Evolutionary conservation across 2,888 invertebrate genomes (phyloP).

Genomic region (Elmis aenea): DNA sequence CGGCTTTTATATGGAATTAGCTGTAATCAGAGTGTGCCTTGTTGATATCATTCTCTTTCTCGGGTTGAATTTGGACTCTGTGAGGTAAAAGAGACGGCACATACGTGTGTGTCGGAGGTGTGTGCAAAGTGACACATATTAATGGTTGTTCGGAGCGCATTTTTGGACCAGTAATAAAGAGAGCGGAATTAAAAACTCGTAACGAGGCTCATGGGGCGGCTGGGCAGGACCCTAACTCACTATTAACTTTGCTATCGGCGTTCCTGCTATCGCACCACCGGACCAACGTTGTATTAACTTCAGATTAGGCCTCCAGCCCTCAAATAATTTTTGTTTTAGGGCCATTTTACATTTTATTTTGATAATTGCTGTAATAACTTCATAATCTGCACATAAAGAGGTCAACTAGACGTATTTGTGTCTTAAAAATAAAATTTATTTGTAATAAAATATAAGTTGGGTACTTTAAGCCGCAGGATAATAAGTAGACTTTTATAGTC

Average conservation of each 20-base stretch:
- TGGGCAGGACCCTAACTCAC: conserved; percentile 32
- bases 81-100: conserved; percentile 4
- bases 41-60: background rate
- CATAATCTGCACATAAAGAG: too few species aligned
- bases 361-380: too few species aligned
- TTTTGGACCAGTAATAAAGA: conserved; percentile 37
- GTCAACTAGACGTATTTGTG: too few species aligned
- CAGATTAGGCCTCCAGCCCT: conserved; percentile 35
- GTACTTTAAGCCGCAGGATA: too few species aligned
- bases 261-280: conserved; percentile 30
- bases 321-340: conserved; percentile 32
- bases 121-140: conserved; percentile 32
- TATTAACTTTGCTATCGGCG: conserved; percentile 35
- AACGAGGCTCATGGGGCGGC: conserved; percentile 37
- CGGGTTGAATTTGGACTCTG: background rate
- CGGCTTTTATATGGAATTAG: conserved; percentile 24
- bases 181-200: conserved; percentile 43
- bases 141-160: conserved; percentile 34
- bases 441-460: too few species aligned
- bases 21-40: conserved; percentile 2
- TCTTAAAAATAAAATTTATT: too few species aligned
- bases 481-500: too few species aligned
- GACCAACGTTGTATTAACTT: conserved; percentile 35
- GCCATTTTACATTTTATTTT: conserved; percentile 13
- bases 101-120: conserved; percentile 11